A percentile compares a stretch with the other conserved stretches of the same genome.
Evolutionary conservation across 23 tunicate species (phyloP).

Genomic region (Halocynthia roretzi): DNA sequence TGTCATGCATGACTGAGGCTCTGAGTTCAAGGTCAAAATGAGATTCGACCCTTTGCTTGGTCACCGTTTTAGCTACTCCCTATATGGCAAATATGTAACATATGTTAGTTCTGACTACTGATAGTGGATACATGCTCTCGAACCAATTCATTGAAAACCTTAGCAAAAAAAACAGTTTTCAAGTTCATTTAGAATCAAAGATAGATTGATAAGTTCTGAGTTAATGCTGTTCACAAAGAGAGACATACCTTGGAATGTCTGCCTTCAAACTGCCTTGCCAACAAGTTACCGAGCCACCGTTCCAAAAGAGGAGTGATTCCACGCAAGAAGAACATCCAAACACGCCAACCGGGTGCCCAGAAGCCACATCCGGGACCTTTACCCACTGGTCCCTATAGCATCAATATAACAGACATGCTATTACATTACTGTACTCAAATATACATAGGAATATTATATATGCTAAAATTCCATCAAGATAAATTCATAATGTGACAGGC

Average conservation of each 20-base stretch:
- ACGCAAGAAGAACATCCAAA: conserved; percentile 97
- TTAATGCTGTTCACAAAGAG: neutral
- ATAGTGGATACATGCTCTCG: too few species aligned
- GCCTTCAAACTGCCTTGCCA: conserved; percentile 98
- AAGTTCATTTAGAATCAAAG: neutral
- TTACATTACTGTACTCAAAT: too few species aligned
- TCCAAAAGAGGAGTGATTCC: conserved; percentile 97
- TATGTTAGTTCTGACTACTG: too few species aligned
- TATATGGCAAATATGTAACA: conserved; percentile 14
- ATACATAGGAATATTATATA: too few species aligned
- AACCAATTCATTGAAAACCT: neutral
- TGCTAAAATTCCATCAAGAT: neutral
- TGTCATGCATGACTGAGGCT: conserved; percentile 99
- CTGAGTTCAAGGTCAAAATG: conserved; percentile 97
- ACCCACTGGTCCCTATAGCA: conserved; percentile 88
- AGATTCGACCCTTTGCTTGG: conserved; percentile 96
- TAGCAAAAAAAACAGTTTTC: neutral
- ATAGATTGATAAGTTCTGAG: neutral
- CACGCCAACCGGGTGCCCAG: conserved; percentile 99
- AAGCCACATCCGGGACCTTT: conserved; percentile 99
- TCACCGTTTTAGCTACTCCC: conserved; percentile 99
- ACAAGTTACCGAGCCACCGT: conserved; percentile 95
- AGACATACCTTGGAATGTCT: conserved; percentile 81
- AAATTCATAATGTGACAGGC: neutral
- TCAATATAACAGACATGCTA: neutral